A percentile compares a stretch with the other conserved stretches of the same genome.
phyloP scores from a whole-genome alignment of 2,888 invertebrate species.

The Tenthredo scrophulariae region DNA sequence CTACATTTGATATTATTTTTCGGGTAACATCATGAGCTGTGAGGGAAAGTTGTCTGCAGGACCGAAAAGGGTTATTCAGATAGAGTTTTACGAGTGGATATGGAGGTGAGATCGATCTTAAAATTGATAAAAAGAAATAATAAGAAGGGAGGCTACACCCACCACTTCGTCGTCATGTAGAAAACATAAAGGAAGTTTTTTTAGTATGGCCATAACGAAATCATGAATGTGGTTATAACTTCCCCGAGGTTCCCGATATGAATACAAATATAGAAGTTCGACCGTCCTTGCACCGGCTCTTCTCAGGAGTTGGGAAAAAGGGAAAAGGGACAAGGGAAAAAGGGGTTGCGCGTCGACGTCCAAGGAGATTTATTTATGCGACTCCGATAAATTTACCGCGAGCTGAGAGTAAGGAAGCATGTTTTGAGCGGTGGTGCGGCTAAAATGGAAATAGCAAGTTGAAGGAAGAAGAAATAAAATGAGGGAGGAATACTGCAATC shows the following conservation, averaged over 20 bases:
- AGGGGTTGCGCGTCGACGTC: conserved; percentile 38
- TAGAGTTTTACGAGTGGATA: not conserved
- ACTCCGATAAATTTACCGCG: conserved; percentile 45
- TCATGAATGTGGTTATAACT: conserved; percentile 43
- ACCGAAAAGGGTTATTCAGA: not conserved
- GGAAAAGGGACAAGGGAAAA: not conserved
- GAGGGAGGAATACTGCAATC: not conserved
- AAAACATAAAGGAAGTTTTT: conserved; percentile 11
- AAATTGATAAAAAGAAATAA: not conserved
- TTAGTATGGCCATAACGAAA: not conserved
- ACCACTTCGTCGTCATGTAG: not conserved
- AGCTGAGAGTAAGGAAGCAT: conserved; percentile 36
- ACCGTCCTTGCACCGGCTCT: not conserved
- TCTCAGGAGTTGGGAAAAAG: not conserved
- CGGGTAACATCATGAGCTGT: not conserved
- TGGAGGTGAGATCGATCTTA: not conserved
- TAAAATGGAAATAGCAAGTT: not conserved
- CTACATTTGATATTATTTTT: not conserved
- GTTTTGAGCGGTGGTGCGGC: conserved; percentile 33
- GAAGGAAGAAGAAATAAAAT: not conserved
- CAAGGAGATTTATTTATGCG: conserved; percentile 43
- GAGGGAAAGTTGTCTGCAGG: not conserved
- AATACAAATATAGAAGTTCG: conserved; percentile 43
- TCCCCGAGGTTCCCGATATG: conserved; percentile 8
- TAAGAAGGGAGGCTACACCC: not conserved